phyloP scores from a whole-genome alignment of 1,140 invertebrate genomes.

The Hyposmocoma kahamanoa region DNA sequence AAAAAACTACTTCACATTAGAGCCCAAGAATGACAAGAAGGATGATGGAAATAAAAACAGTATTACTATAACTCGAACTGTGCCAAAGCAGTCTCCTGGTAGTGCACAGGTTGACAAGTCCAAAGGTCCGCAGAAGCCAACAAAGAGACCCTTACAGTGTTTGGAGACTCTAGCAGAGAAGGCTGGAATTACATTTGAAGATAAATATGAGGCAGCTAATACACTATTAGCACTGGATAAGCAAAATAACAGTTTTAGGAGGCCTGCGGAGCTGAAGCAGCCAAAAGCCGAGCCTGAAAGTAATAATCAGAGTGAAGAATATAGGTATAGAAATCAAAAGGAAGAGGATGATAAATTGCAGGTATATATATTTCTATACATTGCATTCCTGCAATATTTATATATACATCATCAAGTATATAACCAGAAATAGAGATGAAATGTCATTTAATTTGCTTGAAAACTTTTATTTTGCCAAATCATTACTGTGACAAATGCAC shows the following conservation, averaged over 20 bases:
- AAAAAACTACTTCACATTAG: constrained; percentile 63
- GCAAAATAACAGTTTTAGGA: constrained; percentile 51
- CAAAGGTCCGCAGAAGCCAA: constrained; percentile 36
- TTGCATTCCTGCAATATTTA: neutral
- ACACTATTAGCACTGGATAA: constrained; percentile 74
- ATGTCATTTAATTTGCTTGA: neutral
- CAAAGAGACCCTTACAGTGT: constrained; percentile 76
- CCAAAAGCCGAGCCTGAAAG: constrained; percentile 52
- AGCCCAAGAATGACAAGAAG: constrained; percentile 63
- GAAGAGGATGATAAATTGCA: constrained; percentile 66
- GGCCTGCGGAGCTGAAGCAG: constrained; percentile 49
- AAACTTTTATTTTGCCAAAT: too few species aligned
- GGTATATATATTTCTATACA: constrained; percentile 20
- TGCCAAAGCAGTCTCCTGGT: constrained; percentile 49
- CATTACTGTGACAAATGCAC: too few species aligned
- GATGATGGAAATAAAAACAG: constrained; percentile 60
- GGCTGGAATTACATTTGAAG: constrained; percentile 78
- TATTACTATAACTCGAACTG: constrained; percentile 62
- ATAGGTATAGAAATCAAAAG: constrained; percentile 57
- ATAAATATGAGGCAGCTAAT: constrained; percentile 79
- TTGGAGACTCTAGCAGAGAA: constrained; percentile 79
- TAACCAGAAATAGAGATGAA: neutral
- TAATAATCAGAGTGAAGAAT: constrained; percentile 45
- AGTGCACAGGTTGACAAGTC: constrained; percentile 37
- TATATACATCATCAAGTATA: neutral